phyloP scores from a whole-genome alignment of 2,797 vertebrate species.

The Otolemur crassicaudatus region DNA sequence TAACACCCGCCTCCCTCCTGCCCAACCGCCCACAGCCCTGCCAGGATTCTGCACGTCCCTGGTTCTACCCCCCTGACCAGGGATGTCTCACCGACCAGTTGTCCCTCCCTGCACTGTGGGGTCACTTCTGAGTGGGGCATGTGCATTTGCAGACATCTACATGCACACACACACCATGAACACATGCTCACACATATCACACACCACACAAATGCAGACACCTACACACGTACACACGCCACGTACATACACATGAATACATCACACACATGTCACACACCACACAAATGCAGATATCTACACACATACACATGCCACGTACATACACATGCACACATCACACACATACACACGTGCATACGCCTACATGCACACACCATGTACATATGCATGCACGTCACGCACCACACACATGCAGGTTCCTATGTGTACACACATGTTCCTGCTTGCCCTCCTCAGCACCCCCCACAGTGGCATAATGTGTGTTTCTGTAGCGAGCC shows the following conservation, averaged over 20 bases:
- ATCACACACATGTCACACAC: not conserved
- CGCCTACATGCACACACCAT: not conserved
- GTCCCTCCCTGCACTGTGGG: accelerated
- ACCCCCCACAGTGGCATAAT: accelerated
- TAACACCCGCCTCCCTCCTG: not conserved
- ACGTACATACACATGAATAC: too few relatives aligned
- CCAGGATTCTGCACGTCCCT: accelerated
- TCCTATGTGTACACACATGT: not conserved
- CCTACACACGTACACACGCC: accelerated
- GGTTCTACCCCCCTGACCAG: too few relatives aligned
- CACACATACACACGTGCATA: not conserved
- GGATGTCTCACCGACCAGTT: not conserved
- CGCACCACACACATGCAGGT: too few relatives aligned
- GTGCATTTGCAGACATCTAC: accelerated
- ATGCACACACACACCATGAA: not conserved
- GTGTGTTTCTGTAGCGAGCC: too few relatives aligned
- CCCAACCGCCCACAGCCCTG: accelerated
- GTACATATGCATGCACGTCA: not conserved
- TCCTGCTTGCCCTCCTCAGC: not conserved
- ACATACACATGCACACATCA: too few relatives aligned
- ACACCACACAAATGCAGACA: not conserved
- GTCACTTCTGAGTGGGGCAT: not conserved
- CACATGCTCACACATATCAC: too few relatives aligned
- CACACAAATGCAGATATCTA: not conserved
- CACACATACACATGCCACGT: accelerated